Evolutionary conservation across 1,140 invertebrate species (phyloP), one percentile per base, ranked within the genome.

Genomic region (Akabosia matsudoensis): DNA sequence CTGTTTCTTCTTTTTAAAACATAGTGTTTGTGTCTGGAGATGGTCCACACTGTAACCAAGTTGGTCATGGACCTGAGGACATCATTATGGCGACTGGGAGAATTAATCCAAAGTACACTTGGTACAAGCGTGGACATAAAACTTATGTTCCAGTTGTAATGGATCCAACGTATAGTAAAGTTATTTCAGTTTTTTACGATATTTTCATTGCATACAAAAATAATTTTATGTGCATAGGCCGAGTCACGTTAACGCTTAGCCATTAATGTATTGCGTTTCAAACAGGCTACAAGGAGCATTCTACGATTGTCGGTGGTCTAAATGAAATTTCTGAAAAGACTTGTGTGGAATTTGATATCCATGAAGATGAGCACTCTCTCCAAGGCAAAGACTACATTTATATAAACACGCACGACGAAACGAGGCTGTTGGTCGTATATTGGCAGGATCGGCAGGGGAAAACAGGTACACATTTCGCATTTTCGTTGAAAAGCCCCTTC

Each of bases 381-480:
- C 24, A 67, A 14, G 73, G 61, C 2, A 56, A 77, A 1, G 76
- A 77, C 34, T 77, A 74, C 34, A 73, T 77, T 34, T 77, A 77
- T 73, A 74, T 77, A 24, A 75, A 70, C n/a, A 73, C 30, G 30
- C 72, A 28, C 30, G 7, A 74, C 72, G 45, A 70, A 52, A 13
- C 18, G 73, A 74, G 76, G 73, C 18, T 77, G 73, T 33, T 74
- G 67, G 72, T 74, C 72, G 34, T 77, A 77, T 28, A 71, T 77
- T 26, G 76, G 76, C 26, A 24, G 76, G 18, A 73, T 73, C 26
- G 33, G 34, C 13, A 14, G 70, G 72, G 26, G 61, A 73, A 70
- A 70, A 37, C 30, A 71, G n/a, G 22, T 61, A 77, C 51, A 56
- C 74, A 28, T 18, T 52, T 56, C 7, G 22, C 37, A n/a, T n/a